Evolutionary conservation across 2,888 invertebrate genomes (phyloP).

Genomic region (Parapristionchus giblindavisi): DNA sequence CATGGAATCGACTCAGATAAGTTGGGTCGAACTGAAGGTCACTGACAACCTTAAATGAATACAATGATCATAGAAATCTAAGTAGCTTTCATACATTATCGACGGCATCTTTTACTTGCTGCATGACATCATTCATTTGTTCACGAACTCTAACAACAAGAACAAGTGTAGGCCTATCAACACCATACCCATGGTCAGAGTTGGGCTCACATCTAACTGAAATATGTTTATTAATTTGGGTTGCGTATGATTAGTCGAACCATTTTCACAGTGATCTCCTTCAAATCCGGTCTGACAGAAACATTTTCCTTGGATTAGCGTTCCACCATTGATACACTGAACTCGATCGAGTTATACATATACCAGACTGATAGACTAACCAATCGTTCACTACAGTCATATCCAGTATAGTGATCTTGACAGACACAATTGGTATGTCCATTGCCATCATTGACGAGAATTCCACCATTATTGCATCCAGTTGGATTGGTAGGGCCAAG

Average conservation of each 20-base stretch:
- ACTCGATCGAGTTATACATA: not conserved
- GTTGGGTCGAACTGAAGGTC: constrained; percentile 28
- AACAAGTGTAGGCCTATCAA: constrained; percentile 19
- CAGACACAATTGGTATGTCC: constrained; percentile 20
- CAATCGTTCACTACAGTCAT: not conserved
- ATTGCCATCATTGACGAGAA: not conserved
- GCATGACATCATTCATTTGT: constrained; percentile 14
- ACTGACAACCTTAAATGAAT: not conserved
- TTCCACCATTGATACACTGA: constrained; percentile 36
- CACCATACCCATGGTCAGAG: constrained; percentile 12
- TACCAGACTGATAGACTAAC: not conserved
- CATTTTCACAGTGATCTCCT: constrained; percentile 19
- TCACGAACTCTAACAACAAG: constrained; percentile 7
- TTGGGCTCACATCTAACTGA: constrained; percentile 1
- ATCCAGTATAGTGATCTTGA: constrained; percentile 28
- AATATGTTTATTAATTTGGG: not conserved
- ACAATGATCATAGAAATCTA: not conserved
- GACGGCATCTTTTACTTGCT: not conserved
- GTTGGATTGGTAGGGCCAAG: not conserved
- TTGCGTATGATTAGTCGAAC: not conserved
- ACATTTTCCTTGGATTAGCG: constrained; percentile 18
- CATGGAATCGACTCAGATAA: constrained; percentile 18
- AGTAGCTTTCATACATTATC: not conserved
- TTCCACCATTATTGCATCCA: constrained; percentile 20
- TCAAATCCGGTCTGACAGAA: constrained; percentile 10